Evolutionary conservation across 2,888 invertebrate genomes (phyloP).

Genomic region (Dryomyza anilis): DNA sequence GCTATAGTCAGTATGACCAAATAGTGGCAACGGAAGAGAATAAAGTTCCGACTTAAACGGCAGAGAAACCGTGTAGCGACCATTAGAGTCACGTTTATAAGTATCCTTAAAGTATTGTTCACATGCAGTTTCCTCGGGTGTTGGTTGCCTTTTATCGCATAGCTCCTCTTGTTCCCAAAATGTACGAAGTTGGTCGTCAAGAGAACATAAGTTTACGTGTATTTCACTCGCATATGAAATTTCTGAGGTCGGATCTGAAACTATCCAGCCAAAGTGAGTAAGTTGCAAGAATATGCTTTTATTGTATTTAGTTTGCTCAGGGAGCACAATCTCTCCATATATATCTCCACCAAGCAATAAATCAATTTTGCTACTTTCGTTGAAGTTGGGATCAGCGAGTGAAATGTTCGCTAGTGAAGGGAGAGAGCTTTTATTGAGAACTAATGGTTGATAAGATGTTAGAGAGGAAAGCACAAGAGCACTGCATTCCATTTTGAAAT

Average conservation of each 20-base stretch:
- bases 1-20: slow-evolving; percentile 21
- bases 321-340: neutral
- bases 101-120: slow-evolving; percentile 23
- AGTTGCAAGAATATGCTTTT: neutral
- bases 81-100: too few species aligned
- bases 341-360: too few species aligned
- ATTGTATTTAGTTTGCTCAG: slow-evolving; percentile 5
- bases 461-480: slow-evolving; percentile 20
- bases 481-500: slow-evolving; percentile 17
- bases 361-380: neutral
- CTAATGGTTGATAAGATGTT: slow-evolving; percentile 15
- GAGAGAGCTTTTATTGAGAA: neutral
- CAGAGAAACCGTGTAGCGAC: slow-evolving; percentile 24
- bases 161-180: slow-evolving; percentile 25
- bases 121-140: slow-evolving; percentile 18
- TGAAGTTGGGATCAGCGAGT: slow-evolving; percentile 23
- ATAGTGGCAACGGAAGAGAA: neutral
- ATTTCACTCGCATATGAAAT: neutral
- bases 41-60: slow-evolving; percentile 20
- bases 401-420: neutral
- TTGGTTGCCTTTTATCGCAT: neutral
- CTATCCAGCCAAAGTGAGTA: slow-evolving; percentile 13
- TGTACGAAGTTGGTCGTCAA: slow-evolving; percentile 11
- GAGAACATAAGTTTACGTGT: slow-evolving; percentile 15
- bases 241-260: neutral